phyloP scores from a whole-genome alignment of 2,113 vertebrate species.

The Tretioscincus oriximinensis region DNA sequence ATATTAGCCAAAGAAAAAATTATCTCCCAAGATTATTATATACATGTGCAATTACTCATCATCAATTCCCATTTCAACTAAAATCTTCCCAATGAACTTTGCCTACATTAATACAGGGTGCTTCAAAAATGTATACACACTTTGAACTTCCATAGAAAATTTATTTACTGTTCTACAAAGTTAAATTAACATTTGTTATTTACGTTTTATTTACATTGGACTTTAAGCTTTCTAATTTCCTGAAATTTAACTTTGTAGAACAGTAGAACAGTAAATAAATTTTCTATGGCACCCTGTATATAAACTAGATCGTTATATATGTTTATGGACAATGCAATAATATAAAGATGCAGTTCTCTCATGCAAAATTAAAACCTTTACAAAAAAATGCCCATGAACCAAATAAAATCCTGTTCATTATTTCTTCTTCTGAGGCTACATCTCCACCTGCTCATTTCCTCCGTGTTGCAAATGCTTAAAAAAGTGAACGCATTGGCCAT shows the following conservation, averaged over 20 bases:
- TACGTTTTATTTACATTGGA: too few species aligned
- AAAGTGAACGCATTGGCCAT: too few species aligned
- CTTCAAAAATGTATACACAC: too few species aligned
- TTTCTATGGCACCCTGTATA: too few species aligned
- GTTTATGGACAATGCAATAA: constrained; percentile 11
- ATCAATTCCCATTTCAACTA: neutral
- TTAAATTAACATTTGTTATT: too few species aligned
- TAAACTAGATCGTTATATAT: neutral
- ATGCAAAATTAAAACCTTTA: neutral
- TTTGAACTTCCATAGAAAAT: too few species aligned
- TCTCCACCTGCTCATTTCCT: too few species aligned
- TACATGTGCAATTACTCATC: constrained; percentile 1
- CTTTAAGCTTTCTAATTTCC: too few species aligned
- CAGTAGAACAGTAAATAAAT: too few species aligned
- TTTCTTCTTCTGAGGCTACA: neutral
- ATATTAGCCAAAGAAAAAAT: neutral
- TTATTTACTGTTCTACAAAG: too few species aligned
- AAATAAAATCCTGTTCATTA: neutral
- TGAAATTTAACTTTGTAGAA: too few species aligned
- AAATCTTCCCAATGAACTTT: constrained; percentile 6
- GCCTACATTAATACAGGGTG: constrained; percentile 4
- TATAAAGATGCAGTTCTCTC: constrained; percentile 18
- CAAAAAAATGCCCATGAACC: neutral
- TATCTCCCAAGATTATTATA: constrained; percentile 26
- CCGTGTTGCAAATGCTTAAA: neutral